Percentiles rank a stretch among this genome's conserved stretches.
phyloP scores from a whole-genome alignment of 2,888 invertebrate species.

The Macrophya alboannulata region DNA sequence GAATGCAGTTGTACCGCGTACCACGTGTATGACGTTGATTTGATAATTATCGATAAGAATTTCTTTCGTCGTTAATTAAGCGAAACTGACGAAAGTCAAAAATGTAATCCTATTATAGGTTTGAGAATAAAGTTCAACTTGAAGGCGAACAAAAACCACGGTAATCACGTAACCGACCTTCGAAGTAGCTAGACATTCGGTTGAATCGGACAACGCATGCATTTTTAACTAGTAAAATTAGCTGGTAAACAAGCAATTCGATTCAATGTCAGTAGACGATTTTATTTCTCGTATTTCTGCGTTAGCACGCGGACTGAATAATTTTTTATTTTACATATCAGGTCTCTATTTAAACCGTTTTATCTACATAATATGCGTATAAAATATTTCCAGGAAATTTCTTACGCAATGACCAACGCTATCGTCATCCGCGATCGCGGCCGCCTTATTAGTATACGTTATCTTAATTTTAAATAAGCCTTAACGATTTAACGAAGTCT shows the following conservation, averaged over 20 bases:
- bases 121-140: no score
- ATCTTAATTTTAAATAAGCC: not conserved
- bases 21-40: not conserved
- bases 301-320: slow-evolving; percentile 12
- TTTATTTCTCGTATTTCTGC: not conserved
- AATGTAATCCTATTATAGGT: no score
- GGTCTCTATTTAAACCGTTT: no score
- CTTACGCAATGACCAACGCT: not conserved
- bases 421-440: not conserved
- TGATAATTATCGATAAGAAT: not conserved
- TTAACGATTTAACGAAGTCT: not conserved
- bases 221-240: slow-evolving; percentile 31
- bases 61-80: not conserved
- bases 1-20: not conserved
- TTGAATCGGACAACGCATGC: not conserved
- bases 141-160: no score
- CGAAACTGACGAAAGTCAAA: no score
- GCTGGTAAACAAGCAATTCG: slow-evolving; percentile 32
- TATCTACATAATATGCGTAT: no score
- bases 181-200: not conserved
- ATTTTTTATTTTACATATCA: not conserved
- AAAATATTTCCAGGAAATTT: not conserved
- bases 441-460: not conserved
- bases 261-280: slow-evolving; percentile 31
- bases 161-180: slow-evolving; percentile 6